Percentiles rank a stretch among this genome's conserved stretches.
Conservation (phyloP, 1,140 invertebrate genomes). For the Drosophila sechellia region DNA sequence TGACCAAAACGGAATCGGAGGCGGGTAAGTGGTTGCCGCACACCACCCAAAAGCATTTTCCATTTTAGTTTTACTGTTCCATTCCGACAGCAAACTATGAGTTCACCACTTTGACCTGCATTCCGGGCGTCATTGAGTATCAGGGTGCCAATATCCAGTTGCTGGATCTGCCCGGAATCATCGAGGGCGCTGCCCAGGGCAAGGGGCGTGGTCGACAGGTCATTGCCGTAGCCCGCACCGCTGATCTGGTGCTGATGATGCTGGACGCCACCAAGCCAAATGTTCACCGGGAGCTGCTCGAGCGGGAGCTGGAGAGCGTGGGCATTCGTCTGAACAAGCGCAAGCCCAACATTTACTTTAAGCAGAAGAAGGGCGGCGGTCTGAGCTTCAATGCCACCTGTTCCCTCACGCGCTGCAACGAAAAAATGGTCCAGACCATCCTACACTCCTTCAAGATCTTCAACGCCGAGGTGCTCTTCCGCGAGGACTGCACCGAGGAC, state of each 20-base stretch:
- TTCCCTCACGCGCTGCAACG: constrained; percentile 96
- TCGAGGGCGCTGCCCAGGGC: constrained; percentile 96
- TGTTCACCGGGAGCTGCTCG: constrained; percentile 94
- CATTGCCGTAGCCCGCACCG: constrained; percentile 98
- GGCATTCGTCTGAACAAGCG: constrained; percentile 97
- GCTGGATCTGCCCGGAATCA: constrained; percentile 98
- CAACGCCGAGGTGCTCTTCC: constrained; percentile 98
- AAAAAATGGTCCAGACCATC: constrained; percentile 99
- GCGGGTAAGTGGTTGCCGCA: constrained; percentile 70
- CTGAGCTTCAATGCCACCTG: constrained; percentile 99
- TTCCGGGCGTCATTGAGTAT: constrained; percentile 99
- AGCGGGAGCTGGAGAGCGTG: constrained; percentile 97
- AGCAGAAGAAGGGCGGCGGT: constrained; percentile 99
- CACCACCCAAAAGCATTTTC: background rate
- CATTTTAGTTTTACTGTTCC: background rate
- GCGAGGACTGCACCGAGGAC: constrained; percentile 97
- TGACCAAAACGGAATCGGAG: constrained; percentile 98
- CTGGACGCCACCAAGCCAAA: constrained; percentile 98
- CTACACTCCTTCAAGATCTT: constrained; percentile 99
- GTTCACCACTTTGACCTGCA: constrained; percentile 99
- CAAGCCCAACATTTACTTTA: constrained; percentile 99
- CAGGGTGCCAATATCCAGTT: constrained; percentile 99
- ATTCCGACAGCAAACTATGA: constrained; percentile 94
- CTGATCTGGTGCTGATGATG: constrained; percentile 99
- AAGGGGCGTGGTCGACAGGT: constrained; percentile 95